Evolutionary conservation across 2,797 vertebrate species (phyloP), one percentile per base, ranked within the genome.

Genomic region (Apogon talboti): DNA sequence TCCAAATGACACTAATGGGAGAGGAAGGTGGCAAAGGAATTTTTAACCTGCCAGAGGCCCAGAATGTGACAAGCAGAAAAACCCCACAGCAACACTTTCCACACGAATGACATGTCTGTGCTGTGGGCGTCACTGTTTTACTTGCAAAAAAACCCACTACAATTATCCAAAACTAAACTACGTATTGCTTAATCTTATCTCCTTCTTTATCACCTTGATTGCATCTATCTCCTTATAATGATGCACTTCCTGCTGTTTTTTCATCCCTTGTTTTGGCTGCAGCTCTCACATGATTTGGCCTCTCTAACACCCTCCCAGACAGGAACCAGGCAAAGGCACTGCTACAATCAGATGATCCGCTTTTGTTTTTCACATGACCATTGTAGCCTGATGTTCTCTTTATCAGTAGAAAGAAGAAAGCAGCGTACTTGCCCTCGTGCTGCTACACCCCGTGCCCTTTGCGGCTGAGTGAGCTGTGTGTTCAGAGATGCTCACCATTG

Each of bases 1-100:
- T 70, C 71, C 59, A 71, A 65, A 67, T 65, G 75, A 76, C 79
- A 79, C 66, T 66, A 79, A 83, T 60, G 56, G 73, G 50, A 58
- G 56, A 74, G 65, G 49, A 73, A 63, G 48, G 56, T 35, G 7
- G 57, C 19, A 44, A 70, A 63, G 44, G 41, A 45, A 64, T 76
- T 73, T 60, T 33, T 44, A 72, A 76, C 19, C 58, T 63, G 61
- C 75, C 73, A 73, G 43, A 19, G 21, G n/a, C 24, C 50, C 28
- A 44, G 70, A 81, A 45, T 56, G 45, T 74, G 74, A 64, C 41
- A 54, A 1, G 55, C 21, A 48, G 49, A 43, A 30, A 58, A 68
- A 50, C 33, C 33, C 30, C 40, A 24, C 18, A 38, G 40, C 48
- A 61, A 60, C 54, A 71, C n/a, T 28, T 47, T 49, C 38, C 14